Evolutionary conservation across 1,140 invertebrate genomes (phyloP), one percentile per base, ranked within the genome.

Genomic region (Eubasilissa regina): DNA sequence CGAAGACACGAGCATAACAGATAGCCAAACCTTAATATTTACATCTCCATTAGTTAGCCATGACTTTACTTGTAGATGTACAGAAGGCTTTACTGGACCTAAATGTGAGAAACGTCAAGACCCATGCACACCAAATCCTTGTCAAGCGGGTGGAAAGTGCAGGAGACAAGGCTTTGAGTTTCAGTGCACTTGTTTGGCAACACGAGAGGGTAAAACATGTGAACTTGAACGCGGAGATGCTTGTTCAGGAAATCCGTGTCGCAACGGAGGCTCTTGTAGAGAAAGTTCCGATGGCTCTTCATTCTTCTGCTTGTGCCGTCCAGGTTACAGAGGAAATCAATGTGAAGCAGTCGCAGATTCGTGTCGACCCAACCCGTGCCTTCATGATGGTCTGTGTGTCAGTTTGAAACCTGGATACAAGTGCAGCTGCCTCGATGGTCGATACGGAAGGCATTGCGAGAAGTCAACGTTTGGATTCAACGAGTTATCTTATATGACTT

Each of bases 391-490:
- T 12, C 90, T 95, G 35, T 97, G 96, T 84, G 92, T 97, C 47
- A 94, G 92, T 85, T 90, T 94, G 11, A 95, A 94, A 85, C 94
- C 94, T 19, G 95, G 94, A 47, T 97, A 97, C 85, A 94, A 93
- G 77, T 99, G 97, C 87, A 94, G 93, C 79, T 99, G 97, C 85
- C 93, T 92, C 0, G 93, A 95, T 80, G 94, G 95, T 58, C 93
- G 94, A n/a, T 97, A 97, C 86, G 97, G 97, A 10, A 90, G 93
- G 19, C 94, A 96, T 84, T 99, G 97, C 87, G 96, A 98, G 86
- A 94, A 94, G 79, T 94, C 95, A 0, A 97, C 95, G 9, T 96
- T 93, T 85, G 96, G 97, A 15, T 98, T 99, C 85, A 91, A 93
- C 72, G 95, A 96, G 83, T 89, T 97, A 0, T 98, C 97, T 0